phyloP scores from a whole-genome alignment of 2,888 invertebrate genomes.

The Apamea monoglypha region DNA sequence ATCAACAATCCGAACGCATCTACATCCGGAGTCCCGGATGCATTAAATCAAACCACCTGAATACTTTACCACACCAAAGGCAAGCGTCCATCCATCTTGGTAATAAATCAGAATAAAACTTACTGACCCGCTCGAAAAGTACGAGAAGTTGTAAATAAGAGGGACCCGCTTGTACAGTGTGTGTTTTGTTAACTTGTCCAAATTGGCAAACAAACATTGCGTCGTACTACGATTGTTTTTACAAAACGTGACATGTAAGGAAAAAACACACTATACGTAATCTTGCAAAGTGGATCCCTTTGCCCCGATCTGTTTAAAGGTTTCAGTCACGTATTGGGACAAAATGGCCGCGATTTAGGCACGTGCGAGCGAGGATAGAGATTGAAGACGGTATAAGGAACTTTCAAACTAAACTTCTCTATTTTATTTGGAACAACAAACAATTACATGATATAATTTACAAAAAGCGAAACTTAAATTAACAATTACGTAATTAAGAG shows the following conservation, averaged over 20 bases:
- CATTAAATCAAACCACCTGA: background rate
- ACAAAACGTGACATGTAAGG: background rate
- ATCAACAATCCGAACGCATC: background rate
- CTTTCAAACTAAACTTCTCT: background rate
- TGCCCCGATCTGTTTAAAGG: conserved; percentile 2
- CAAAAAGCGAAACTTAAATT: background rate
- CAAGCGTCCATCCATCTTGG: background rate
- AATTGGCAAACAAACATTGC: conserved; percentile 14
- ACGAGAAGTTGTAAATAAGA: conserved; percentile 1
- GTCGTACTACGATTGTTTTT: background rate
- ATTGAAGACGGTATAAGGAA: background rate
- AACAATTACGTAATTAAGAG: background rate
- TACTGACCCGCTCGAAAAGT: background rate
- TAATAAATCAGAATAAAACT: conserved; percentile 21
- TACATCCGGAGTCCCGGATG: background rate
- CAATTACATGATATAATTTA: background rate
- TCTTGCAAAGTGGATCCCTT: conserved; percentile 31
- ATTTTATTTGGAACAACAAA: background rate
- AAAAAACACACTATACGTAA: conserved; percentile 2
- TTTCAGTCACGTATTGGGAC: conserved; percentile 43
- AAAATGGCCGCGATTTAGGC: conserved; percentile 17
- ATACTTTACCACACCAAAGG: conserved; percentile 4
- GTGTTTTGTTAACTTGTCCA: background rate
- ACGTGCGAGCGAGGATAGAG: background rate
- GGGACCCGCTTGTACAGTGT: background rate